Base-by-base conservation (phyloP, 2,888 invertebrate genomes). In the Lissonota sp. region DNA sequence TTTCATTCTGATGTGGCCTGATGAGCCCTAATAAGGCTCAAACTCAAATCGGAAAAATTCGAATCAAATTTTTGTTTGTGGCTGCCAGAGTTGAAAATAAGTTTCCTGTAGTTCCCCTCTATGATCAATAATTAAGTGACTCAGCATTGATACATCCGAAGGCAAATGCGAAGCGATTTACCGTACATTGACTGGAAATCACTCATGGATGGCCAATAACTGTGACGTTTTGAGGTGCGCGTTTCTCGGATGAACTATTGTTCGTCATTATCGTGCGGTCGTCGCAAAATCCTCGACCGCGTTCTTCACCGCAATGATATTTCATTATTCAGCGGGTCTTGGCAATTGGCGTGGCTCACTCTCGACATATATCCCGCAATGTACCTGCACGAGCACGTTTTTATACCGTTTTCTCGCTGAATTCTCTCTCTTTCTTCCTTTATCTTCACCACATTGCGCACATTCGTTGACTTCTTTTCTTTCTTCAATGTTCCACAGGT, bases 241-340 rank as follows among this genome's bases (percentile, higher is more conserved):
- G 14, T 62, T 26, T n/a, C 49, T 49, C 49, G 49, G 26, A 66
- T 39, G n/a, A 49, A 49, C 10, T 49, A 5, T 58, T 55, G 73
- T 42, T 14, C 73, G 73, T 73, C 62, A 55, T 73, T 66, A 40
- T 6, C n/a, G 49, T 49, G 51, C 37, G 74, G 42, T 74, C 49
- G 74, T 39, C 10, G 63, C 73, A 57, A 58, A 49, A 49, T 10
- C 10, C 72, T 51, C 62, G 58, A 62, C 72, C 73, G 37, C 67
- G 26, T 73, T 69, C 79, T 73, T 79, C 67, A 63, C 73, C 73
- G 73, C 73, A 73, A 79, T 79, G 73, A 79, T 79, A 79, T 79
- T 26, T 73, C 79, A 79, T 79, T 79, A 79, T 79, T 79, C 79
- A 79, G 69, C 42, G 46, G 42, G 63, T 79, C 72, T 66, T 78